Evolutionary conservation across 2,888 invertebrate genomes (phyloP), one percentile per base, ranked within the genome.

Genomic region (Pristionchus arcanus): DNA sequence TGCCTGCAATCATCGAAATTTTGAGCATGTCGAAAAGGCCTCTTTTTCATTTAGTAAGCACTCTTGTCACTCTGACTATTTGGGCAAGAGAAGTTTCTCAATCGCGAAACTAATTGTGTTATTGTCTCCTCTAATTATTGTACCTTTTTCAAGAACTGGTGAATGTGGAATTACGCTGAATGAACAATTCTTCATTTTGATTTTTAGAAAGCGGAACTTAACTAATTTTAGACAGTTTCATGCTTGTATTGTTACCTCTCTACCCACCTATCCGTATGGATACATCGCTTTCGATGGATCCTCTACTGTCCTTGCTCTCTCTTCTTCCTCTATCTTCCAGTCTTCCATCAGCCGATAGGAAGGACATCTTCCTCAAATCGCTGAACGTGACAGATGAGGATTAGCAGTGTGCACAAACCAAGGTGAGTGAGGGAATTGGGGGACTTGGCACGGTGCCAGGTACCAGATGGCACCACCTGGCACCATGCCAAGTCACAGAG

Each of bases 281-380:
- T 90, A 94, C 92, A 89, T 94, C 94, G 28, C 93, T 93, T 86
- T 94, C 95, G 34, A 95, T 89, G n/a, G 92, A 92, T 71, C 93
- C 92, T n/a, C 94, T 91, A 16, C 91, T 91, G 68, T 94, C 95
- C 77, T 94, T 91, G 28, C 93, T 93, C 90, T 94, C 94, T 21
- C 94, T 87, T 13, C 94, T 85, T 42, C 91, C 90, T 34, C 92
- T 91, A 89, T 94, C 94, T 87, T 94, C 94, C n/a, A 94, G 89
- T 21, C 94, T 91, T n/a, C 94, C 94, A 87, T 95, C 94, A 0
- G 94, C 94, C 1, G 94, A 94, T 42, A 94, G 92, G 90, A 94
- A 94, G 42, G 95, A 95, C 94, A 95, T 94, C 89, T 94, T 94
- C 37, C 94, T 90, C 86, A 87, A 91, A 89, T 89, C 89, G 66